phyloP scores from a whole-genome alignment of 2,113 vertebrate genomes.

The Phodopus roborovskii region DNA sequence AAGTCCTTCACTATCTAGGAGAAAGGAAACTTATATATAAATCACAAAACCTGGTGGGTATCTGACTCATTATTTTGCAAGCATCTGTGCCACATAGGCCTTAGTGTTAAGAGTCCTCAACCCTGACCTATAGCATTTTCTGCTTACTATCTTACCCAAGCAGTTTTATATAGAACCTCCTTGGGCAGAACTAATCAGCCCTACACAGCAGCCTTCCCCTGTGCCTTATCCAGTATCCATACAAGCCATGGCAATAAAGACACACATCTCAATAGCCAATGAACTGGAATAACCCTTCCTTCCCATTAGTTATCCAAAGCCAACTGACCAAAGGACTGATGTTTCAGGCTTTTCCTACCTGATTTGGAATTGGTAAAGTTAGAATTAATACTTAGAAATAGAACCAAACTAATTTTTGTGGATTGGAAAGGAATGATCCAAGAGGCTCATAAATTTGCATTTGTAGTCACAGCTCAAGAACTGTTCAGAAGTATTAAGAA shows the following conservation, averaged over 20 bases:
- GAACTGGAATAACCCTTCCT: not conserved
- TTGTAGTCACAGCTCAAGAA: not conserved
- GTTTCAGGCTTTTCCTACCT: rapidly evolving
- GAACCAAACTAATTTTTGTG: not conserved
- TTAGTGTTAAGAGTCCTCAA: not conserved
- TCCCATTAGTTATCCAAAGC: too few relatives aligned
- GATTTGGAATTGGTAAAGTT: not conserved
- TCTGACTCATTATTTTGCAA: not conserved
- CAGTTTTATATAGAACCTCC: rapidly evolving
- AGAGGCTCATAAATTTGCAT: not conserved
- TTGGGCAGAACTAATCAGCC: not conserved
- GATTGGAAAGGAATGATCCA: not conserved
- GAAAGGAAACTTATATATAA: not conserved
- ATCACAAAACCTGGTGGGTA: not conserved
- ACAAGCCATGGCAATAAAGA: not conserved
- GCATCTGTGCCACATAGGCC: too few relatives aligned
- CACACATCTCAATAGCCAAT: not conserved
- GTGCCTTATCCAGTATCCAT: not conserved
- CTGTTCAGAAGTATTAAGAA: not conserved
- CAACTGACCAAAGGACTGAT: not conserved
- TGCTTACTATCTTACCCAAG: not conserved
- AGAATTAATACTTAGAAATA: not conserved
- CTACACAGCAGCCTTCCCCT: not conserved
- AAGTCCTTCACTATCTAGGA: not conserved
- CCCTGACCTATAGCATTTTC: not conserved